Percentiles rank a stretch among this genome's conserved stretches.
Evolutionary conservation across 2,113 vertebrate species (phyloP).

Genomic region (Holacanthus passer): DNA sequence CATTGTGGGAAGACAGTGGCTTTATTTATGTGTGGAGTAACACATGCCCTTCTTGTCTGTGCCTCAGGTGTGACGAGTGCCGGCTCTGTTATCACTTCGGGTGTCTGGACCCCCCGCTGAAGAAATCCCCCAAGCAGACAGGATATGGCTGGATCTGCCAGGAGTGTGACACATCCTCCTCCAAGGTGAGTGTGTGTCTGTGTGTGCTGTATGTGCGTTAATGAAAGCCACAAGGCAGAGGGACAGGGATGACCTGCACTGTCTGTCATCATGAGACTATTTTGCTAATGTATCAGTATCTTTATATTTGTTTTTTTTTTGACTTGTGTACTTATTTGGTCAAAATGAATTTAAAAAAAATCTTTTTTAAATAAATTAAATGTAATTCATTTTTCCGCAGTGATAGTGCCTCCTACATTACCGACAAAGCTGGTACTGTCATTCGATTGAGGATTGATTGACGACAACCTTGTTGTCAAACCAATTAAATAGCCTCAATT

Average conservation of each 20-base stretch:
- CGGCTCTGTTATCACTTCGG: conserved; percentile 98
- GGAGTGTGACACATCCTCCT: conserved; percentile 97
- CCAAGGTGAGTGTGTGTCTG: conserved; percentile 89
- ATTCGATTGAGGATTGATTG: neutral
- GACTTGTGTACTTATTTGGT: neutral
- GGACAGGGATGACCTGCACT: neutral
- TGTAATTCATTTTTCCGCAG: neutral
- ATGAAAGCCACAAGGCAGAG: neutral
- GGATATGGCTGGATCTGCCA: conserved; percentile 99
- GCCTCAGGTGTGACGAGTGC: conserved; percentile 95
- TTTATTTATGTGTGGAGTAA: conserved; percentile 58
- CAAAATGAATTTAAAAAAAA: neutral
- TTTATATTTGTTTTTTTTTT: neutral
- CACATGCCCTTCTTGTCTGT: conserved; percentile 63
- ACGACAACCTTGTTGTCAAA: neutral
- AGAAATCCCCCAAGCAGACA: conserved; percentile 98
- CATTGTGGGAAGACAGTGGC: neutral
- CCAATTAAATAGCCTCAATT: neutral
- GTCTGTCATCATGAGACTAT: neutral
- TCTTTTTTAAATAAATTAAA: neutral
- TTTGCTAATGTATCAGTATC: neutral
- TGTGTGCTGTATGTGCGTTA: neutral
- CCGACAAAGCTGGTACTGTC: neutral
- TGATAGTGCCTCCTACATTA: neutral
- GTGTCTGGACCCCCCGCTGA: conserved; percentile 98